phyloP scores from a whole-genome alignment of 2,797 vertebrate species.

The Gymnopithys bicolor region DNA sequence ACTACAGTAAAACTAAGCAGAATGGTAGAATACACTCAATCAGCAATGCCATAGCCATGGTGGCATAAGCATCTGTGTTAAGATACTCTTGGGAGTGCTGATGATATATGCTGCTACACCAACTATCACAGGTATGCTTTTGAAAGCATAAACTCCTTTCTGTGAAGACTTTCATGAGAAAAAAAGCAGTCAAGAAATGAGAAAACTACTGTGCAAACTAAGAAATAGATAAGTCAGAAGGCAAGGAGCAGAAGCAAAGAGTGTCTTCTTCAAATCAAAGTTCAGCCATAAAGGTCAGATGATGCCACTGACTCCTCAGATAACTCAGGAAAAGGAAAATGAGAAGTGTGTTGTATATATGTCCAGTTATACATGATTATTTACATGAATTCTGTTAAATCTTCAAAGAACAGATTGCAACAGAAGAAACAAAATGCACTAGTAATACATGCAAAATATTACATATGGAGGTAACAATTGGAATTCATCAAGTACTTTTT shows the following conservation, averaged over 20 bases:
- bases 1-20: background rate
- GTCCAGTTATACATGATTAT: background rate
- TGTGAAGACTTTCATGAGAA: background rate
- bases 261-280: background rate
- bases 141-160: background rate
- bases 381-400: background rate
- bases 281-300: background rate
- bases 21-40: background rate
- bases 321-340: background rate
- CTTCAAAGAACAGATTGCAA: background rate
- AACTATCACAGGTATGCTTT: background rate
- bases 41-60: background rate
- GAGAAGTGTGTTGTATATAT: background rate
- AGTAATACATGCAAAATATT: background rate
- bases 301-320: background rate
- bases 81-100: background rate
- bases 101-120: rapidly evolving
- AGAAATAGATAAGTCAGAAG: background rate
- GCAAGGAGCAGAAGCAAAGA: background rate
- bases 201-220: background rate
- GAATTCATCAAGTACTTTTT: background rate
- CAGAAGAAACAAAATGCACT: background rate
- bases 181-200: background rate
- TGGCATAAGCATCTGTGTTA: background rate
- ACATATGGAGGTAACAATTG: background rate